Evolutionary conservation across 2,888 invertebrate species (phyloP).

Genomic region (Acrobasis suavella): DNA sequence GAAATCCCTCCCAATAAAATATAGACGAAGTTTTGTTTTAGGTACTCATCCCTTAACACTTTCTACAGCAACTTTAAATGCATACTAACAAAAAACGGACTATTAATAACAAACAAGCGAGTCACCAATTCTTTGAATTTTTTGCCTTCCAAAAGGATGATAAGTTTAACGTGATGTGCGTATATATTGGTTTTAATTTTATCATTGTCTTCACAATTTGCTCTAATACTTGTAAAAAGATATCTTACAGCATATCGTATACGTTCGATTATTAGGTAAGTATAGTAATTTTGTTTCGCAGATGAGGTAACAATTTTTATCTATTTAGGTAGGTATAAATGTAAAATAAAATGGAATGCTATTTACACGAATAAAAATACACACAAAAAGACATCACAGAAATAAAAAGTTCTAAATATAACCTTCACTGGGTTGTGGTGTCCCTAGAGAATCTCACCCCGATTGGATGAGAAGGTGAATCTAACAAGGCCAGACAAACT

Average conservation of each 20-base stretch:
- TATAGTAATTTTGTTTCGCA: too few relatives aligned
- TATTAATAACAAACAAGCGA: not conserved
- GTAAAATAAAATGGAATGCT: too few relatives aligned
- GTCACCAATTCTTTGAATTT: not conserved
- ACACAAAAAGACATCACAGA: not conserved
- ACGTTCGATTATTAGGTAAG: too few relatives aligned
- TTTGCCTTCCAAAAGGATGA: not conserved
- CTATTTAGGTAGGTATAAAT: too few relatives aligned
- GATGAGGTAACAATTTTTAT: too few relatives aligned
- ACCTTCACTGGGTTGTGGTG: slow-evolving; percentile 1
- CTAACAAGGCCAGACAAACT: slow-evolving; percentile 15
- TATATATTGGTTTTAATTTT: too few relatives aligned
- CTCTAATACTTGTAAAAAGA: too few relatives aligned
- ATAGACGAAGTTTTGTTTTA: slow-evolving; percentile 50
- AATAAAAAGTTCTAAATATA: slow-evolving; percentile 1
- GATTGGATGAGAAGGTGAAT: slow-evolving; percentile 4
- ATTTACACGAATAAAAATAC: too few relatives aligned
- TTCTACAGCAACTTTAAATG: not conserved
- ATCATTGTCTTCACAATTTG: too few relatives aligned
- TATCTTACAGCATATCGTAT: too few relatives aligned
- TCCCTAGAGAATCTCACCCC: not conserved
- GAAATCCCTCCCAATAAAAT: slow-evolving; percentile 57
- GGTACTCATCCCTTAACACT: not conserved
- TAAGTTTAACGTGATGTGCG: too few relatives aligned
- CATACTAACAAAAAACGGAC: not conserved